These are phyloP conservation scores for Amblyjoppa proteus DNA, from an alignment of 2,888 invertebrate species.

Conservation along the genomic window DNA sequence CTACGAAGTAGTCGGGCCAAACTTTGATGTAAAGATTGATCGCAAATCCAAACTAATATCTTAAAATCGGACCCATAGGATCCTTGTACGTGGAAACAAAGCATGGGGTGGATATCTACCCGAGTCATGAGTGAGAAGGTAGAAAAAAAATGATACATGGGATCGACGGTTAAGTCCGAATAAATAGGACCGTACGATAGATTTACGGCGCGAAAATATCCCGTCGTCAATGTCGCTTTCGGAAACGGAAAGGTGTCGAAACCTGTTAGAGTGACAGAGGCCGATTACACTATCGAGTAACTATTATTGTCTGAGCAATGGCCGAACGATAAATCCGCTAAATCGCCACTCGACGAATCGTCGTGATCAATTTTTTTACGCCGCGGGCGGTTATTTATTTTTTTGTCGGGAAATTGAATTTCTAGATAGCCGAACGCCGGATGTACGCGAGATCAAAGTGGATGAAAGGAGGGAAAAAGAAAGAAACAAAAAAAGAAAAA, in stretches of 20 bases:
- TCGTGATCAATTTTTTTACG: not conserved
- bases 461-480: not conserved
- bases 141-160: too few species aligned
- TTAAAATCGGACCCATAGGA: too few species aligned
- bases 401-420: slow-evolving; percentile 1
- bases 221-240: not conserved
- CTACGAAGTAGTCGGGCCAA: too few species aligned
- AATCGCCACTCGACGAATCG: not conserved
- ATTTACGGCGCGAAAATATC: slow-evolving; percentile 11
- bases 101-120: too few species aligned
- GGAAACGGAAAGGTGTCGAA: not conserved
- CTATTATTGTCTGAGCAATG: not conserved
- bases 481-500: not conserved
- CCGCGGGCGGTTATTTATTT: not conserved
- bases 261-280: not conserved
- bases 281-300: not conserved
- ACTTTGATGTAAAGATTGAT: too few species aligned
- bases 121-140: too few species aligned
- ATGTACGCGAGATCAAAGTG: not conserved
- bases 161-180: not conserved
- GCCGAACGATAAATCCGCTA: not conserved
- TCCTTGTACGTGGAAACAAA: too few species aligned
- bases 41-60: too few species aligned
- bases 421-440: not conserved
- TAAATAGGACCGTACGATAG: not conserved